Evolutionary conservation across 2,888 invertebrate genomes (phyloP).

Genomic region (Drosophila neoperkinsi): DNA sequence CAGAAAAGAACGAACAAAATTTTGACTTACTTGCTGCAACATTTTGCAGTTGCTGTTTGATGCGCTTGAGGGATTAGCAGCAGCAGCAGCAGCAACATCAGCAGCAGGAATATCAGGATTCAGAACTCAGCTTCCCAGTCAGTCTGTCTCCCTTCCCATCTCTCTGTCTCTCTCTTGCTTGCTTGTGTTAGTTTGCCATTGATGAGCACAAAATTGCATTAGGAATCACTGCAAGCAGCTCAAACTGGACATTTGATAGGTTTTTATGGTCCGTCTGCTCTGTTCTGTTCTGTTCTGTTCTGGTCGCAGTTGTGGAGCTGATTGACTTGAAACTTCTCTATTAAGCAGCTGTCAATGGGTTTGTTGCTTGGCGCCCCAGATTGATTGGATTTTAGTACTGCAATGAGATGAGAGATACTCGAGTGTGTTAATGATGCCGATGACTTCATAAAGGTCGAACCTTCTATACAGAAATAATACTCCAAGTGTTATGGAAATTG

Average conservation of each 20-base stretch:
- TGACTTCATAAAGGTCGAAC: background rate
- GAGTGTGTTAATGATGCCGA: background rate
- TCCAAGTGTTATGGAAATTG: background rate
- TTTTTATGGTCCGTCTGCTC: slow-evolving; percentile 16
- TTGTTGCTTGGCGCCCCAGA: slow-evolving; percentile 2
- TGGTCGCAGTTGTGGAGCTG: slow-evolving; percentile 10
- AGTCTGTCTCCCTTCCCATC: background rate
- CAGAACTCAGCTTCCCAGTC: background rate
- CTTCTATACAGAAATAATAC: background rate
- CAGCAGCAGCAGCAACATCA: slow-evolving; percentile 28
- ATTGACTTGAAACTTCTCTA: slow-evolving; percentile 10
- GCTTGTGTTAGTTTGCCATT: slow-evolving; percentile 19
- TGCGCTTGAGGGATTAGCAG: slow-evolving; percentile 70
- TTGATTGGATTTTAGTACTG: slow-evolving; percentile 22
- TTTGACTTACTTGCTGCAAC: slow-evolving; percentile 60
- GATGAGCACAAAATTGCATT: slow-evolving; percentile 57
- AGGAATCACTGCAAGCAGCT: slow-evolving; percentile 47
- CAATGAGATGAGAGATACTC: slow-evolving; percentile 1
- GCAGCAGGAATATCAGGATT: slow-evolving; percentile 22
- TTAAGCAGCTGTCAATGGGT: slow-evolving; percentile 24
- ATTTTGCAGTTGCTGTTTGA: slow-evolving; percentile 60
- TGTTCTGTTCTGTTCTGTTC: background rate
- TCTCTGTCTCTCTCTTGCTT: background rate
- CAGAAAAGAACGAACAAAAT: slow-evolving; percentile 21
- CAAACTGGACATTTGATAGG: slow-evolving; percentile 21